Conservation (phyloP, 2,797 vertebrate genomes). For the Notolepis coatsorum region DNA sequence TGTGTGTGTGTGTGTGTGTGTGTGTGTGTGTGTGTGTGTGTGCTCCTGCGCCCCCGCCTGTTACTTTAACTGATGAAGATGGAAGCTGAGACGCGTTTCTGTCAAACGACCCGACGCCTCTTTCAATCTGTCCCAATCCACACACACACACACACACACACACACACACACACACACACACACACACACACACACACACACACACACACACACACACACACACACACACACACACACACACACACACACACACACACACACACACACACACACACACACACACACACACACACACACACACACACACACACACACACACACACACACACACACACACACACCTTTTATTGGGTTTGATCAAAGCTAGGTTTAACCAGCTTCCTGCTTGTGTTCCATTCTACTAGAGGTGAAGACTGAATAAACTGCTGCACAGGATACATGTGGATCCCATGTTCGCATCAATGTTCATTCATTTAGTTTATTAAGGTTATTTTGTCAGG, state of each 20-base stretch:
- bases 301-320: constrained; percentile 22
- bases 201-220: constrained; percentile 22
- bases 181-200: constrained; percentile 22
- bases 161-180: constrained; percentile 4
- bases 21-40: too few species aligned
- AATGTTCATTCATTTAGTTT: too few species aligned
- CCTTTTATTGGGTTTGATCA: constrained; percentile 36
- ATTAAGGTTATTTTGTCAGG: too few species aligned
- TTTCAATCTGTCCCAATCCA: neutral
- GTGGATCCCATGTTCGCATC: too few species aligned
- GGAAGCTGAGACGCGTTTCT: constrained; percentile 24
- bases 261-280: constrained; percentile 22
- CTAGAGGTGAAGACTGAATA: constrained; percentile 38
- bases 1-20: neutral
- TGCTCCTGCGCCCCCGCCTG: neutral
- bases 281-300: constrained; percentile 22
- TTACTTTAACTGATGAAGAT: constrained; percentile 29
- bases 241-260: constrained; percentile 22
- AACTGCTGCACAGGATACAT: too few species aligned
- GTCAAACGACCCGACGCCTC: neutral
- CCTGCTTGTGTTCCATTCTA: neutral
- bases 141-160: neutral
- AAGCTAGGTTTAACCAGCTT: constrained; percentile 7
- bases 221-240: constrained; percentile 22
- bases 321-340: constrained; percentile 15